Evolutionary conservation across 2,888 invertebrate species (phyloP).

Genomic region (Rhopalosiphum nymphaeae): DNA sequence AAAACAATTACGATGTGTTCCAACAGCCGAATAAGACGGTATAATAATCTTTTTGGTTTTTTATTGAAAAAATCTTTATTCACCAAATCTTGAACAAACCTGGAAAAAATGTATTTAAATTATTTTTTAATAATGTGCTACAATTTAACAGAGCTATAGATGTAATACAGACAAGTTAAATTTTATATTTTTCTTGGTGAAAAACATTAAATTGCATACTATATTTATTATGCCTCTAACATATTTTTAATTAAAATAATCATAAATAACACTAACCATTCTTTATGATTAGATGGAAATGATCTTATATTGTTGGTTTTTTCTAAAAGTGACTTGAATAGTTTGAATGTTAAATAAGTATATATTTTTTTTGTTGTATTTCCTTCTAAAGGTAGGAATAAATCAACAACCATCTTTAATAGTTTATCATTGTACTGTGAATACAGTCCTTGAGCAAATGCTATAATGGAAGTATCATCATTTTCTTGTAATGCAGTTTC

Average conservation of each 20-base stretch:
- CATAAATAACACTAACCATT: slow-evolving; percentile 6
- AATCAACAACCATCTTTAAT: not conserved
- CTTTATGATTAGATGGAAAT: slow-evolving; percentile 32
- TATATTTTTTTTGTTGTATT: not conserved
- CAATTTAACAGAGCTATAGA: not conserved
- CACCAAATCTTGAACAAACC: slow-evolving; percentile 56
- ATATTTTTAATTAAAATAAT: not conserved
- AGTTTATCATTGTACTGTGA: not conserved
- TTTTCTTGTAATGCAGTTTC: not conserved
- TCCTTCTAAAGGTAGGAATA: slow-evolving; percentile 47
- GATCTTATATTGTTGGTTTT: not conserved
- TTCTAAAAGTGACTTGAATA: slow-evolving; percentile 38
- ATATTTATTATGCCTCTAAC: not conserved
- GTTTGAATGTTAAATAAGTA: slow-evolving; percentile 44
- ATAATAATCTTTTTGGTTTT: not conserved
- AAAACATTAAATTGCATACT: not conserved
- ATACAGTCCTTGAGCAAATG: slow-evolving; percentile 37
- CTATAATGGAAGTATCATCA: not conserved
- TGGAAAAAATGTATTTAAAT: not conserved
- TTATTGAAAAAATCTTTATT: slow-evolving; percentile 4
- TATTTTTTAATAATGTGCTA: not conserved
- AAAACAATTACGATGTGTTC: slow-evolving; percentile 43
- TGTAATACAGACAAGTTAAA: not conserved
- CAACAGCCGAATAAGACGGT: slow-evolving; percentile 3
- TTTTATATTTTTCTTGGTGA: not conserved